These are phyloP conservation scores for Clarias macrocephalus DNA, from an alignment of 2,113 vertebrate species.

Conservation along the genomic window DNA sequence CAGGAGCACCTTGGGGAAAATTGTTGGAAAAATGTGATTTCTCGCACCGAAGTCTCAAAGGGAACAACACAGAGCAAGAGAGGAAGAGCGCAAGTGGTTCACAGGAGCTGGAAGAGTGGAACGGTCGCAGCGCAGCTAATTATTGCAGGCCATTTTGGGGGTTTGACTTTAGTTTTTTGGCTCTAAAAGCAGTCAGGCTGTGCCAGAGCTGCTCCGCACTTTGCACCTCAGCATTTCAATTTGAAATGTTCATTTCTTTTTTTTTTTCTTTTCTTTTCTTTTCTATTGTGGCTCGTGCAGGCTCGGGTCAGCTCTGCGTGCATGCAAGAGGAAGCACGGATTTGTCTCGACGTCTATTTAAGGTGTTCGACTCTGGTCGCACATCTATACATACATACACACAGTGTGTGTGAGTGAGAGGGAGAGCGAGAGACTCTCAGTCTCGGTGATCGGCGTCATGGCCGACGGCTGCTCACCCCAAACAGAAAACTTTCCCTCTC, in stretches of 20 bases:
- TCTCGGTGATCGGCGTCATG: neutral
- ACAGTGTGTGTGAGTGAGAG: neutral
- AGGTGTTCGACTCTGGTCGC: neutral
- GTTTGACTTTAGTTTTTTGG: slow-evolving; percentile 58
- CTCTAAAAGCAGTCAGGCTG: neutral
- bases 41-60: slow-evolving; percentile 65
- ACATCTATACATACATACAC: neutral
- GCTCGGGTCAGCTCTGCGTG: neutral
- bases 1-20: slow-evolving; percentile 76
- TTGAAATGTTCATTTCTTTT: slow-evolving; percentile 37
- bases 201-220: slow-evolving; percentile 36
- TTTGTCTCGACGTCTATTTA: neutral
- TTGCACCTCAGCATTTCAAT: slow-evolving; percentile 43
- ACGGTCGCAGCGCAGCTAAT: slow-evolving; percentile 59
- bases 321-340: neutral
- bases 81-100: slow-evolving; percentile 12
- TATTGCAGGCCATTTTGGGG: slow-evolving; percentile 66
- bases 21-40: slow-evolving; percentile 74
- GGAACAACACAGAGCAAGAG: slow-evolving; percentile 48
- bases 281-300: neutral
- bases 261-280: too few relatives aligned
- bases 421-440: neutral
- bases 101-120: slow-evolving; percentile 31
- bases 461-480: neutral
- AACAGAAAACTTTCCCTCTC: slow-evolving; percentile 35